Conservation (phyloP, 2,113 vertebrate genomes). For the Hirundichthys speculiger region DNA sequence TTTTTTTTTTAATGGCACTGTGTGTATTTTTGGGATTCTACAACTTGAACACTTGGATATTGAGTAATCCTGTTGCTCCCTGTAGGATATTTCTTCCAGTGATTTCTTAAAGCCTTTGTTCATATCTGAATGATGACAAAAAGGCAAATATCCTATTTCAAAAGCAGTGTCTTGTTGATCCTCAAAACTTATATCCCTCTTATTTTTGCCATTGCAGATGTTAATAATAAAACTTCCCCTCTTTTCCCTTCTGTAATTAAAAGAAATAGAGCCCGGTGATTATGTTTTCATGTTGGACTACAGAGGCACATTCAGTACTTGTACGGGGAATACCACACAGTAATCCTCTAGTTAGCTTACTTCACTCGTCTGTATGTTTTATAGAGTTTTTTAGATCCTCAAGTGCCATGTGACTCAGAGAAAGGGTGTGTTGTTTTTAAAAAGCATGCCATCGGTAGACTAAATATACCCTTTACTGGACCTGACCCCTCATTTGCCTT, state of each 20-base stretch:
- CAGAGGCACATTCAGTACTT: slow-evolving; percentile 34
- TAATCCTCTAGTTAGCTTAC: slow-evolving; percentile 48
- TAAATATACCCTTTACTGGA: slow-evolving; percentile 83
- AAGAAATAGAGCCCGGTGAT: slow-evolving; percentile 56
- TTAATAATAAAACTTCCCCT: slow-evolving; percentile 48
- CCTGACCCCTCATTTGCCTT: slow-evolving; percentile 83
- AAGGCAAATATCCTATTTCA: background rate
- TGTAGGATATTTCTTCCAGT: too few relatives aligned
- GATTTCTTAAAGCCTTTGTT: background rate
- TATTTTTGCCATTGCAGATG: slow-evolving; percentile 47
- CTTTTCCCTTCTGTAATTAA: slow-evolving; percentile 51
- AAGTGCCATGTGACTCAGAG: slow-evolving; percentile 61
- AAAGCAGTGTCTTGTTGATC: slow-evolving; percentile 9
- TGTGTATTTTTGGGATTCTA: too few relatives aligned
- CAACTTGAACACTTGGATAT: too few relatives aligned
- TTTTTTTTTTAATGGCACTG: background rate
- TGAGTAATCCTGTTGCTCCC: background rate
- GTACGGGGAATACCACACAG: slow-evolving; percentile 55
- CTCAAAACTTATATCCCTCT: slow-evolving; percentile 5
- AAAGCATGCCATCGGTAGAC: slow-evolving; percentile 70
- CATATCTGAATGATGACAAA: background rate
- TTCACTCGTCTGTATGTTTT: slow-evolving; percentile 63
- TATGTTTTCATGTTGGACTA: slow-evolving; percentile 67
- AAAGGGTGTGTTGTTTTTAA: slow-evolving; percentile 77
- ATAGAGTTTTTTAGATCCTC: slow-evolving; percentile 64